phyloP scores from a whole-genome alignment of 2,888 invertebrate species.

The Orgyia antiqua region DNA sequence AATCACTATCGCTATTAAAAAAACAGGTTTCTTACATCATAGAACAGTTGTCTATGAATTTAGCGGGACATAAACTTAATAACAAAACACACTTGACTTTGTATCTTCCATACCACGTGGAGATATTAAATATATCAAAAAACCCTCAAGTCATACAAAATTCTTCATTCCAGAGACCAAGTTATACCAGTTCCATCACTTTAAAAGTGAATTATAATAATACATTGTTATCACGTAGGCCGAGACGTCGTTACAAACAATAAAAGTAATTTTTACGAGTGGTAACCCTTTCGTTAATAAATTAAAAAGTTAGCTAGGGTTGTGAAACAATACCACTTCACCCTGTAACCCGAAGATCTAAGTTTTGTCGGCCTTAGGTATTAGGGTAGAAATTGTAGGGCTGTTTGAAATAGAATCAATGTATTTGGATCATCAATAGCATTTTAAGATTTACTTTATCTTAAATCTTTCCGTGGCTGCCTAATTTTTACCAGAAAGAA shows the following conservation, averaged over 20 bases:
- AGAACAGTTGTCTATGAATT: conserved; percentile 56
- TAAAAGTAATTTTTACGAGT: conserved; percentile 77
- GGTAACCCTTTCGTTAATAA: conserved; percentile 73
- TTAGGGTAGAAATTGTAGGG: conserved; percentile 24
- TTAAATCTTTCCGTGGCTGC: no score
- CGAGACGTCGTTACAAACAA: conserved; percentile 75
- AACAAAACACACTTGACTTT: conserved; percentile 67
- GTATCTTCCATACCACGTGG: conserved; percentile 49
- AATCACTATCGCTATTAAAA: conserved; percentile 57
- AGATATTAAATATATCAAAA: conserved; percentile 23
- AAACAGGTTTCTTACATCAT: conserved; percentile 53
- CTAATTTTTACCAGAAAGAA: no score
- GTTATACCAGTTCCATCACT: conserved; percentile 29
- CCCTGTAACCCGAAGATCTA: conserved; percentile 60
- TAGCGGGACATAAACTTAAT: conserved; percentile 57
- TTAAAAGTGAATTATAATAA: conserved; percentile 60
- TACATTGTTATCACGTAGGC: conserved; percentile 76
- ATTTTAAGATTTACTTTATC: no score
- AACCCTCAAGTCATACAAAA: conserved; percentile 10
- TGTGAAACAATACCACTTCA: conserved; percentile 69
- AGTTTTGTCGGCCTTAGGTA: conserved; percentile 58
- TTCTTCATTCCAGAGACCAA: conserved; percentile 23
- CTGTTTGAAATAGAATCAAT: conserved; percentile 21
- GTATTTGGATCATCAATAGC: no score
- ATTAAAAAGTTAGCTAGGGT: conserved; percentile 71